Evolutionary conservation across 2,797 vertebrate species (phyloP), one percentile per base, ranked within the genome.

Genomic region (Sparus aurata): DNA sequence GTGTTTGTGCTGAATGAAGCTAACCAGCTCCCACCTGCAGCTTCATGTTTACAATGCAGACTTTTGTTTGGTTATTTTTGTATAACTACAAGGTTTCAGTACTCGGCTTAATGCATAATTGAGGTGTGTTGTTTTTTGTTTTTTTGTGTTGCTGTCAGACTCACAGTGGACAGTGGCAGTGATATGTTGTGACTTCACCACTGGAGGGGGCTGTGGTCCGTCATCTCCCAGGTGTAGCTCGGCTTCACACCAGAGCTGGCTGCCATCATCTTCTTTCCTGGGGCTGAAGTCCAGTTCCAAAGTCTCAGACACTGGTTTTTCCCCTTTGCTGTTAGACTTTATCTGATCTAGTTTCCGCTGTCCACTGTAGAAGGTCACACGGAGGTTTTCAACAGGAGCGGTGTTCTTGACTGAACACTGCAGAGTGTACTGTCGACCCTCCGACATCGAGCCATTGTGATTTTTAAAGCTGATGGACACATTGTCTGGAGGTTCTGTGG

Each of bases 181-280:
- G 22, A 92, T 23, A 4, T 41, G 75, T 46, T 71, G 23, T n/a
- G 94, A 95, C 3, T 0, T 50, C 53, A 82, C 71, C 55, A 80
- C 68, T 18, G 78, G 88, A 71, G 85, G 85, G 3, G 22, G 71
- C 69, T 89, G 80, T 30, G 91, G 91, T 83, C 90, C 92, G 5
- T 79, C 79, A 63, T 85, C 73, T 81, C 91, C 92, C 68, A 95
- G 85, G 0, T 88, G 73, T 4, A 95, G 82, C 38, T 55, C 65
- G 30, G 90, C 94, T 50, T 91, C 84, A 82, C 95, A 95, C 84
- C 86, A 87, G 84, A 89, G 94, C 57, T 78, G 59, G 10, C 3
- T 78, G 61, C 85, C 88, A 25, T 92, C 47, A 4, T 95, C 91
- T 5, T 70, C 55, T 74, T 77, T 85, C 22, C 23, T 63, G 12